A percentile compares a stretch with the other conserved stretches of the same genome.
Evolutionary conservation across 2,113 vertebrate genomes (phyloP).

Genomic region (Oryzias woworae): DNA sequence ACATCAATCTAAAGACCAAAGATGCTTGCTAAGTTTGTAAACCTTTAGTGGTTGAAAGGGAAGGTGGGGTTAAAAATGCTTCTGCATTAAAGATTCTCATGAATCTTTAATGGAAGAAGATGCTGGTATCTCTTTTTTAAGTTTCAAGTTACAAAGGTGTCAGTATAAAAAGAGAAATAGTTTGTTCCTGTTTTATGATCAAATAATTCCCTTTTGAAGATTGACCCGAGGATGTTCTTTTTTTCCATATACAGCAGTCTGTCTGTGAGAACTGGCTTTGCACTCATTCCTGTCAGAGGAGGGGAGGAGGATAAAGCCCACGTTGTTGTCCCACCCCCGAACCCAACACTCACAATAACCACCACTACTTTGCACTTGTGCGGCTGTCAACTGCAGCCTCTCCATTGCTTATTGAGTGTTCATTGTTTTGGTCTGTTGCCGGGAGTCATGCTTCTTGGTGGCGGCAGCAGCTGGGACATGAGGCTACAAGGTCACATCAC

Average conservation of each 20-base stretch:
- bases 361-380: conserved; percentile 34
- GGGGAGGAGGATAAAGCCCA: conserved; percentile 32
- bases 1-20: too few relatives aligned
- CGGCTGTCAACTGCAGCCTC: conserved; percentile 49
- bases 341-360: conserved; percentile 3
- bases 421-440: conserved; percentile 43
- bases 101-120: too few relatives aligned
- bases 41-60: too few relatives aligned
- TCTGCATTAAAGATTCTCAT: too few relatives aligned
- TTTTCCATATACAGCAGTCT: conserved; percentile 30
- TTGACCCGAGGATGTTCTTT: conserved; percentile 18
- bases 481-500: conserved; percentile 30
- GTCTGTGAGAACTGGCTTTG: conserved; percentile 16
- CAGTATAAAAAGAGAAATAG: too few relatives aligned
- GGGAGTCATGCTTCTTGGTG: conserved; percentile 40
- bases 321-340: conserved; percentile 30
- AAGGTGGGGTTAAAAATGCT: too few relatives aligned
- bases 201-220: too few relatives aligned
- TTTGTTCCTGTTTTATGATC: too few relatives aligned
- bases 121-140: too few relatives aligned
- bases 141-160: too few relatives aligned
- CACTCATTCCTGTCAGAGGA: conserved; percentile 18
- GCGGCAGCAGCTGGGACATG: conserved; percentile 22
- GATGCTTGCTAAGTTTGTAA: too few relatives aligned
- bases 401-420: conserved; percentile 44